Evolutionary conservation across 2,888 invertebrate genomes (phyloP).

Genomic region (Zygaena filipendulae): DNA sequence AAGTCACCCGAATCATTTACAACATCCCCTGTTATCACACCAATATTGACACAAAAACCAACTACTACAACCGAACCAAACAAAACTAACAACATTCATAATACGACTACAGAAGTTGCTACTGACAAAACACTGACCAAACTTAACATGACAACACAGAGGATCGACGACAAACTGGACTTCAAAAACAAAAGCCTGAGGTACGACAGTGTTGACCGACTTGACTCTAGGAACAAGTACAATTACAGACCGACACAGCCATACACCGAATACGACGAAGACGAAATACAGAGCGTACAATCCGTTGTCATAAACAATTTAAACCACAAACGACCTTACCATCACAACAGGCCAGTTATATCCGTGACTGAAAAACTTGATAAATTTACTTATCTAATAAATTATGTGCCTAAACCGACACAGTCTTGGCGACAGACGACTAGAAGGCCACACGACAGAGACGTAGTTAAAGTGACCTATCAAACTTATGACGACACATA

Average conservation of each 20-base stretch:
- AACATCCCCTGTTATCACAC: too few species aligned
- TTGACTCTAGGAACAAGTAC: conserved; percentile 27
- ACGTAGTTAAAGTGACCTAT: conserved; percentile 59
- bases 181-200: conserved; percentile 58
- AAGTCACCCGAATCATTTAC: too few species aligned
- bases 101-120: conserved; percentile 22
- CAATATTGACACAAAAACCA: too few species aligned
- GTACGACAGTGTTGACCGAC: conserved; percentile 31
- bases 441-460: conserved; percentile 38
- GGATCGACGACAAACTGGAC: conserved; percentile 71
- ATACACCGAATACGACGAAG: conserved; percentile 38
- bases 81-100: conserved; percentile 20
- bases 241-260: conserved; percentile 27
- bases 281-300: conserved; percentile 46
- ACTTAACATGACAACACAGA: conserved; percentile 28
- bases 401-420: conserved; percentile 62
- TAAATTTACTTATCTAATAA: conserved; percentile 61
- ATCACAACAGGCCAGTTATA: conserved; percentile 48
- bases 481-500: conserved; percentile 60
- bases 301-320: conserved; percentile 49
- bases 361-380: conserved; percentile 58
- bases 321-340: conserved; percentile 45
- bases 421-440: conserved; percentile 55
- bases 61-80: conserved; percentile 24
- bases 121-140: conserved; percentile 20